phyloP scores from a whole-genome alignment of 2,113 vertebrate genomes.

The Solenodon paradoxus region DNA sequence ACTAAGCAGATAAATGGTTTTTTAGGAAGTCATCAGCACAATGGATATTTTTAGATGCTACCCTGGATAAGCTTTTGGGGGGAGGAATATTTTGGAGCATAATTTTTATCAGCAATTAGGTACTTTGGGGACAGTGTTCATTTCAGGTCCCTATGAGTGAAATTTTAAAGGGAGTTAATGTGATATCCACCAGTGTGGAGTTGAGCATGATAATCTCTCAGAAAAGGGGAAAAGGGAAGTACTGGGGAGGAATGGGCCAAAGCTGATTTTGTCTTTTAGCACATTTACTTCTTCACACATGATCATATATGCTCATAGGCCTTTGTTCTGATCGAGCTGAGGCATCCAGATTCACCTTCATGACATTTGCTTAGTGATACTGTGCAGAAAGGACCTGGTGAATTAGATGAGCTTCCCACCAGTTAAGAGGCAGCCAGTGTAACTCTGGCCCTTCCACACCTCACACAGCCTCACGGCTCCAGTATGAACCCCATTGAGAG shows the following conservation, averaged over 20 bases:
- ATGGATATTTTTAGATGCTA: background rate
- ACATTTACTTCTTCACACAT: background rate
- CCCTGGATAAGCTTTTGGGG: background rate
- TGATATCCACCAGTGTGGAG: background rate
- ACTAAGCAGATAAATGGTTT: conserved; percentile 31
- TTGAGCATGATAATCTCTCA: background rate
- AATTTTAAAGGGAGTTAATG: background rate
- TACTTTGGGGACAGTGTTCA: conserved; percentile 16
- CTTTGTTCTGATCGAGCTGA: background rate
- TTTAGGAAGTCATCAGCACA: conserved; percentile 24
- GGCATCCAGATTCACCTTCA: background rate
- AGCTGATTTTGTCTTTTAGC: background rate
- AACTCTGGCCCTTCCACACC: background rate
- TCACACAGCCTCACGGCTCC: background rate
- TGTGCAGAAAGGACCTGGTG: background rate
- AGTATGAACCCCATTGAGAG: background rate
- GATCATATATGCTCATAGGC: background rate
- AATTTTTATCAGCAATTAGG: background rate
- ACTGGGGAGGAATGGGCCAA: background rate
- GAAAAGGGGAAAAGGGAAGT: background rate
- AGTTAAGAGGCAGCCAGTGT: background rate
- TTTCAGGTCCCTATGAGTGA: background rate
- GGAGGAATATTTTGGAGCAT: background rate
- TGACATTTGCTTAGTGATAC: background rate
- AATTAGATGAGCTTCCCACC: background rate